Percentiles rank a stretch among this genome's conserved stretches.
These are phyloP conservation scores for Lerista edwardsae DNA, from an alignment of 2,797 vertebrate species.

Conservation along the genomic window DNA sequence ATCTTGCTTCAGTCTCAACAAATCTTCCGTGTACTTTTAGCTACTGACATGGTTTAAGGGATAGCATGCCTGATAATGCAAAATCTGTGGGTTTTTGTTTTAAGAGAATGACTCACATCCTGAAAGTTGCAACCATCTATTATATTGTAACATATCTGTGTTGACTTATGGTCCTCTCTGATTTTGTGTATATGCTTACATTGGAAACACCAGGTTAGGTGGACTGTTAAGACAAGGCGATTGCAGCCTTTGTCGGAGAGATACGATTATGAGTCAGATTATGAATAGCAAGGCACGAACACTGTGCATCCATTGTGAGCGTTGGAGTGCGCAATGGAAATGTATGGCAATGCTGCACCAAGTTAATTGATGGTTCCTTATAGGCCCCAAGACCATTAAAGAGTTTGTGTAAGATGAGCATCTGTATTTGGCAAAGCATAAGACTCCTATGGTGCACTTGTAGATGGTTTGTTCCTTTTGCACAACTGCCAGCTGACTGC, in stretches of 20 bases:
- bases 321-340: neutral
- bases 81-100: constrained; percentile 51
- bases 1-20: constrained; percentile 40
- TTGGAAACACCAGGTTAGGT: constrained; percentile 22
- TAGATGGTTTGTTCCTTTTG: constrained; percentile 26
- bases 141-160: constrained; percentile 45
- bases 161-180: constrained; percentile 58
- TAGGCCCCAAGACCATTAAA: constrained; percentile 18
- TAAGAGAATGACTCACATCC: constrained; percentile 27
- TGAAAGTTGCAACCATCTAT: constrained; percentile 50
- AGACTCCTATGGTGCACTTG: neutral
- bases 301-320: neutral
- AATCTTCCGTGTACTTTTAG: constrained; percentile 39
- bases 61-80: constrained; percentile 47
- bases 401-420: neutral
- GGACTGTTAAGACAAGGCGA: constrained; percentile 10
- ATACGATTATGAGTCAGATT: neutral
- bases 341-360: constrained; percentile 10
- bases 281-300: neutral
- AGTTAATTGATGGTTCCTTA: neutral
- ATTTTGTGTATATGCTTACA: constrained; percentile 61
- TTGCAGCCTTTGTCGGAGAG: constrained; percentile 16
- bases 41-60: constrained; percentile 45
- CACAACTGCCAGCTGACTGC: constrained; percentile 10
- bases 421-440: constrained; percentile 18